Evolutionary conservation across 2,888 invertebrate genomes (phyloP), one percentile per base, ranked within the genome.

Genomic region (Zaprionus lineosus): DNA sequence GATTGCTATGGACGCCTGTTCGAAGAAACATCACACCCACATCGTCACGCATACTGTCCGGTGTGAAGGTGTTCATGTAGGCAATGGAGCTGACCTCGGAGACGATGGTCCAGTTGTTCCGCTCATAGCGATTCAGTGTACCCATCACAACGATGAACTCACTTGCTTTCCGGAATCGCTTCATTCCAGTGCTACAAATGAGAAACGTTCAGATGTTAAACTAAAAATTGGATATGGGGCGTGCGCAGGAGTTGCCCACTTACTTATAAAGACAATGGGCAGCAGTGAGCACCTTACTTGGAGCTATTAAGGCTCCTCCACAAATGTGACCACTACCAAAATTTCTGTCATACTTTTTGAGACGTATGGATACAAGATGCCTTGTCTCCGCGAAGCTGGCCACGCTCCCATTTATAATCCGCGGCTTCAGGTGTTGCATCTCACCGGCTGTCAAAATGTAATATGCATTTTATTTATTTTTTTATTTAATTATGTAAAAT

Each of bases 141-240:
- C 89, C 89, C 88, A 89, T 81, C 1, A 89, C 90, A 11, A 89
- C 74, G 0, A 79, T 47, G 21, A 90, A 88, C 41, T 90, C 88
- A 0, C 60, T 78, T 1, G 88, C 73, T 28, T 74, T 65, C 11
- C 89, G 89, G 37, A 74, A 89, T n/a, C 75, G 84, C 14, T 70
- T 84, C 37, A 61, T 79, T 2, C 61, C 73, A 5, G 64, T 36
- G 56, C 89, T 89, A 28, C 1, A n/a, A n/a, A n/a, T 7, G 2
- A 11, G 2, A 7, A 2, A 9, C 4, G 14, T 11, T n/a, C n/a
- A n/a, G n/a, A n/a, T n/a, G n/a, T n/a, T n/a, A n/a, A n/a, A n/a
- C n/a, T n/a, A n/a, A n/a, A n/a, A n/a, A n/a, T n/a, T n/a, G n/a
- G n/a, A n/a, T n/a, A n/a, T n/a, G n/a, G n/a, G n/a, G n/a, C n/a